Conservation (phyloP, 2,888 invertebrate species). For the Spialia ferax region DNA sequence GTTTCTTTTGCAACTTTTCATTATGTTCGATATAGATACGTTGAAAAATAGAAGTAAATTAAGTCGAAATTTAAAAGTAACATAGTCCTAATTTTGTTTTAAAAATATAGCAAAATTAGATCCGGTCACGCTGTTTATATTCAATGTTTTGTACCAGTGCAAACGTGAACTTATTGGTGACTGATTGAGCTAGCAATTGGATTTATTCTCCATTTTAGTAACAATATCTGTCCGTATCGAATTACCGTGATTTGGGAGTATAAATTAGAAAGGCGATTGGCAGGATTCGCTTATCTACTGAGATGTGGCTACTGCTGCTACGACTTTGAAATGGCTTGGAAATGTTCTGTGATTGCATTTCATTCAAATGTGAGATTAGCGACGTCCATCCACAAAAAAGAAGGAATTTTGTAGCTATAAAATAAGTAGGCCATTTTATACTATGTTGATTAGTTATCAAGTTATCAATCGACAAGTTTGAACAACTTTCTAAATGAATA, state of each 20-base stretch:
- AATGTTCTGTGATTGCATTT: not conserved
- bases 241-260: slow-evolving; percentile 33
- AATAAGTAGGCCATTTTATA: too few relatives aligned
- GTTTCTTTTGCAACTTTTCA: not conserved
- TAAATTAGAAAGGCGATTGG: slow-evolving; percentile 36
- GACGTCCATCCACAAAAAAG: not conserved
- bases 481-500: too few relatives aligned
- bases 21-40: not conserved
- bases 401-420: too few relatives aligned
- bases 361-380: not conserved
- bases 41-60: not conserved
- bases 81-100: not conserved
- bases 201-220: slow-evolving; percentile 24
- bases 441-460: too few relatives aligned
- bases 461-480: too few relatives aligned
- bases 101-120: not conserved
- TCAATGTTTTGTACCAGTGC: not conserved
- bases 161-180: slow-evolving; percentile 1
- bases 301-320: slow-evolving; percentile 20
- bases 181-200: slow-evolving; percentile 11
- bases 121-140: not conserved
- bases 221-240: slow-evolving; percentile 28
- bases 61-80: not conserved
- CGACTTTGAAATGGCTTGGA: slow-evolving; percentile 21
- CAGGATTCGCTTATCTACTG: slow-evolving; percentile 8